Base-by-base conservation (phyloP, 2,113 vertebrate species). In the Sylvietta virens region DNA sequence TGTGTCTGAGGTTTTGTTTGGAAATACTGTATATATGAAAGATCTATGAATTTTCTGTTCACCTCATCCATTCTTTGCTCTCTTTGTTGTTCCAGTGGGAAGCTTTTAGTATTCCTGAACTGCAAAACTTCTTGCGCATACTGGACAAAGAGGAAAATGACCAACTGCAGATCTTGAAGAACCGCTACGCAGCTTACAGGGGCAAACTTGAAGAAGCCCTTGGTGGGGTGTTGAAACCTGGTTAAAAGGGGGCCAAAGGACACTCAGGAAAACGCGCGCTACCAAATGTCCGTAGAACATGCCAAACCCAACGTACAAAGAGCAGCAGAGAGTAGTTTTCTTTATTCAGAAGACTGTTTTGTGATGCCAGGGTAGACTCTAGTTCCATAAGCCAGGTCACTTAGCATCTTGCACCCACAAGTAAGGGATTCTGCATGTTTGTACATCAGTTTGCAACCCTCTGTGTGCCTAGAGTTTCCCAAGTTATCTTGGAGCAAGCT, bases 61-160 rank as follows among this genome's bases (percentile, higher is more conserved):
- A 10, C 37, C 42, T 65, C 15, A 42, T 45, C 21, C 24, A 17
- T 84, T 57, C 50, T 69, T 50, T 64, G 14, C 23, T 53, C 31
- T 72, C 64, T 44, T 53, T 73, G 45, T 23, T 48, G 47, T 81
- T 39, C 4, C 97, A 99, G 99, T 99, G 99, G 99, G 99, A 99
- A 80, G 99, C 99, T 39, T 99, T 99, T 90, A 98, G 98, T 82
- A 98, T 99, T 92, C 99, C 99, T 2, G 99, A 99, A 95, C 98
- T 99, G 62, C 97, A 98, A 15, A 99, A 99, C 97, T 99, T 99
- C 97, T 93, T 99, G 94, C 98, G 98, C 11, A 99, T 99, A 97
- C 97, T 99, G 91, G 98, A 99, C 81, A 99, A 99, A 94, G 99
- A 99, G 82, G 99, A 99, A 81, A 97, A 98, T 0, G 99, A 99